Evolutionary conservation across 2,888 invertebrate species (phyloP).

Genomic region (Drosophila macrospina): DNA sequence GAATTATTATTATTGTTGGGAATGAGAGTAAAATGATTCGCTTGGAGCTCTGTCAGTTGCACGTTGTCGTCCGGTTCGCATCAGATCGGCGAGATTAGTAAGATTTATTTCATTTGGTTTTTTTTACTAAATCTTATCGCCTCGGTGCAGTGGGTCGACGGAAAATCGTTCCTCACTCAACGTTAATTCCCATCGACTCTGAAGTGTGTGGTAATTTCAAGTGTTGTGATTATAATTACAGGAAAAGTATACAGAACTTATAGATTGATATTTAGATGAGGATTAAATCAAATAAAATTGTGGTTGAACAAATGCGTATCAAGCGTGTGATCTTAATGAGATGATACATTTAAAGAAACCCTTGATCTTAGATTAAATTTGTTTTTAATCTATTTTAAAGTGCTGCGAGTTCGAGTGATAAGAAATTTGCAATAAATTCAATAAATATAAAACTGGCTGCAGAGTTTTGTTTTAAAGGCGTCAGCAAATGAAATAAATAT

Average conservation of each 20-base stretch:
- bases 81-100: constrained; percentile 48
- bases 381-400: neutral
- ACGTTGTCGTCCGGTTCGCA: constrained; percentile 37
- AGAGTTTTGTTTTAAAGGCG: no score
- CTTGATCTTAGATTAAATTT: neutral
- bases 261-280: no score
- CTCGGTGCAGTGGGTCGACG: constrained; percentile 49
- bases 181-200: constrained; percentile 11
- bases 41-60: constrained; percentile 28
- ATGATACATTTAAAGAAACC: neutral
- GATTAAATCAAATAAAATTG: no score
- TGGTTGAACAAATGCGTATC: no score
- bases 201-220: constrained; percentile 17
- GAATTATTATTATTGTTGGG: no score
- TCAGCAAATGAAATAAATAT: no score
- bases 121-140: constrained; percentile 40
- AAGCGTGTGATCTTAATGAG: no score
- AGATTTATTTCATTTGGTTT: constrained; percentile 16
- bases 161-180: constrained; percentile 22
- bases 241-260: constrained; percentile 10
- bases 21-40: constrained; percentile 35
- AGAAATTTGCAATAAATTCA: neutral
- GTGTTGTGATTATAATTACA: constrained; percentile 17
- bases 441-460: no score
- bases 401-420: neutral